Conservation (phyloP, 2,113 vertebrate genomes). For the Entomyzon cyanotis region DNA sequence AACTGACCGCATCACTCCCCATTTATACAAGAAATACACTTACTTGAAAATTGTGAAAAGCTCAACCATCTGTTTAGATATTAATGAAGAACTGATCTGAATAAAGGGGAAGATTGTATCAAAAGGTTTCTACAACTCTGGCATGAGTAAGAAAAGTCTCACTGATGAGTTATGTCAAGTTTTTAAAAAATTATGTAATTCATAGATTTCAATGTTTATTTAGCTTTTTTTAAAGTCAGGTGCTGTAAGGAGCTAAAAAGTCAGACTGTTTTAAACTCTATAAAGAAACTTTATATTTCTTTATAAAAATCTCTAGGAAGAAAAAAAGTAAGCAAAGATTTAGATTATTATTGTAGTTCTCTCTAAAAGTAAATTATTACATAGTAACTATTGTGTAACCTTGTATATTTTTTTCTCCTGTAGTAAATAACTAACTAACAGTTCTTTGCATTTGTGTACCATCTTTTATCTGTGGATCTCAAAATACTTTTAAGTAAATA, state of each 20-base stretch:
- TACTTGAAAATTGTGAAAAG: slow-evolving; percentile 37
- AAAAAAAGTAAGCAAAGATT: neutral
- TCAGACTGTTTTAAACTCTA: slow-evolving; percentile 9
- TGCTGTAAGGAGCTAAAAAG: neutral
- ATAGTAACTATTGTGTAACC: neutral
- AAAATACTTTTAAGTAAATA: neutral
- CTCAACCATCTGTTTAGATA: slow-evolving; percentile 36
- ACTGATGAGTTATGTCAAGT: neutral
- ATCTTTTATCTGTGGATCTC: slow-evolving; percentile 45
- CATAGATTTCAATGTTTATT: neutral
- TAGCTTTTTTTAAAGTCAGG: slow-evolving; percentile 25
- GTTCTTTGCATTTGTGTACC: neutral
- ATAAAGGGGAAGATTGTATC: neutral
- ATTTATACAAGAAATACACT: slow-evolving; percentile 51
- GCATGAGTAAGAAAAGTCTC: neutral
- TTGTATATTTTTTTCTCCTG: neutral
- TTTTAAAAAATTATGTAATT: neutral
- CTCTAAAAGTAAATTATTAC: neutral
- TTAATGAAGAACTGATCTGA: neutral
- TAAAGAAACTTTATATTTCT: neutral
- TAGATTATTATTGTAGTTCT: neutral
- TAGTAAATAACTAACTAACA: neutral
- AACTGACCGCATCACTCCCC: slow-evolving; percentile 45
- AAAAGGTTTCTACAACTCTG: slow-evolving; percentile 29
- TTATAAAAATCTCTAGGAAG: neutral